phyloP scores from a whole-genome alignment of 2,888 invertebrate species.

The Allygus modestus region DNA sequence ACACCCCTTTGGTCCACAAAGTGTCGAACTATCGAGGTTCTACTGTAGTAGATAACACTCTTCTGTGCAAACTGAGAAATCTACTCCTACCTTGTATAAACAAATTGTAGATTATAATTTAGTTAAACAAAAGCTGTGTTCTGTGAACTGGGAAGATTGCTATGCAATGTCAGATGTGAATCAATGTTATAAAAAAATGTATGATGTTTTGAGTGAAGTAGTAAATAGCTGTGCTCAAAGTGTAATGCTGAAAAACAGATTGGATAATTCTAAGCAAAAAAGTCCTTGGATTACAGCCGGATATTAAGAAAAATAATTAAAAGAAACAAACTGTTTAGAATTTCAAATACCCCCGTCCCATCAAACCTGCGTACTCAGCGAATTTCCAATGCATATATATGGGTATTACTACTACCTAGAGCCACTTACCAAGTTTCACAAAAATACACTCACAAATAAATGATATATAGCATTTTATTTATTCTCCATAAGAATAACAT shows the following conservation, averaged over 20 bases:
- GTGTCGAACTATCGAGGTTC: too few relatives aligned
- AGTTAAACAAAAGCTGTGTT: background rate
- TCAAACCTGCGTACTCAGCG: too few relatives aligned
- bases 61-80: background rate
- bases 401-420: too few relatives aligned
- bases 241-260: background rate
- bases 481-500: too few relatives aligned
- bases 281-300: background rate
- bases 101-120: background rate
- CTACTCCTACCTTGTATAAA: background rate
- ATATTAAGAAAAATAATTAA: constrained; percentile 1
- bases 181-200: background rate
- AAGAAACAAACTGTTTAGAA: background rate
- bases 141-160: background rate
- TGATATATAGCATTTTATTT: too few relatives aligned
- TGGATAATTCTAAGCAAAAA: background rate
- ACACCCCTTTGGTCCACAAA: too few relatives aligned
- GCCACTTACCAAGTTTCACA: too few relatives aligned
- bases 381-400: too few relatives aligned
- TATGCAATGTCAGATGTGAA: background rate
- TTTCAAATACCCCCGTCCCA: too few relatives aligned
- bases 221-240: background rate
- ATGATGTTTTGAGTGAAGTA: background rate
- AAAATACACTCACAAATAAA: too few relatives aligned
- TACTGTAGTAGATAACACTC: background rate